Conservation (phyloP, 2,888 invertebrate species). For the Aspidapion aeneum region DNA sequence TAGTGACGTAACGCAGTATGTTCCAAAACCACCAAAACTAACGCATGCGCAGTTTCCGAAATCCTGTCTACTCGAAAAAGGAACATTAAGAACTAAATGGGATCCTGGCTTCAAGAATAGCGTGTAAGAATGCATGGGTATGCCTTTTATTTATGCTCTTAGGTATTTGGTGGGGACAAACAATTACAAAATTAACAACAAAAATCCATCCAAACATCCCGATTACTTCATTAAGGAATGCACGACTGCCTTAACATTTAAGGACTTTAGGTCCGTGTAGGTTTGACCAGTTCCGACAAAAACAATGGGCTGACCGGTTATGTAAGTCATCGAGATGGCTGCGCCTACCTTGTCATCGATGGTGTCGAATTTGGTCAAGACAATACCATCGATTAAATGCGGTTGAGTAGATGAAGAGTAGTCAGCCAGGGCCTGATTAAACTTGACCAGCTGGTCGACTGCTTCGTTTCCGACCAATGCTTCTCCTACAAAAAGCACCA, state of each 20-base stretch:
- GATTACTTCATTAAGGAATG: conserved; percentile 90
- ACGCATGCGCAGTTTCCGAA: no score
- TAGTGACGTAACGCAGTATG: no score
- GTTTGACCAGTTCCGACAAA: conserved; percentile 99
- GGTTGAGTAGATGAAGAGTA: conserved; percentile 73
- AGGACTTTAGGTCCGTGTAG: conserved; percentile 93
- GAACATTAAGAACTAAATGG: no score
- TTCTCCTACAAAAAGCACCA: conserved; percentile 99
- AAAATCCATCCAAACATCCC: no score
- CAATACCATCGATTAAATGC: conserved; percentile 97
- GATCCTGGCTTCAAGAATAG: no score
- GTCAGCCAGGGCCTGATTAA: conserved; percentile 97
- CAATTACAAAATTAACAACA: no score
- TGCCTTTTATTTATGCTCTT: no score
- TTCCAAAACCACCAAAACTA: no score
- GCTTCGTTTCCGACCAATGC: conserved; percentile 99
- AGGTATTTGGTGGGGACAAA: no score
- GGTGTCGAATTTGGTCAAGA: conserved; percentile 99
- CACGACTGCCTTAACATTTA: conserved; percentile 96
- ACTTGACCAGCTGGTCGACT: conserved; percentile 97
- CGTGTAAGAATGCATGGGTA: no score
- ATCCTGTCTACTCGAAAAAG: no score
- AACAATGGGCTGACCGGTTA: conserved; percentile 98
- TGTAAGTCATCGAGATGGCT: conserved; percentile 99
- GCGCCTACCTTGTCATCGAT: conserved; percentile 96